Evolutionary conservation across 2,113 vertebrate genomes (phyloP).

Genomic region (Leptosomus discolor): DNA sequence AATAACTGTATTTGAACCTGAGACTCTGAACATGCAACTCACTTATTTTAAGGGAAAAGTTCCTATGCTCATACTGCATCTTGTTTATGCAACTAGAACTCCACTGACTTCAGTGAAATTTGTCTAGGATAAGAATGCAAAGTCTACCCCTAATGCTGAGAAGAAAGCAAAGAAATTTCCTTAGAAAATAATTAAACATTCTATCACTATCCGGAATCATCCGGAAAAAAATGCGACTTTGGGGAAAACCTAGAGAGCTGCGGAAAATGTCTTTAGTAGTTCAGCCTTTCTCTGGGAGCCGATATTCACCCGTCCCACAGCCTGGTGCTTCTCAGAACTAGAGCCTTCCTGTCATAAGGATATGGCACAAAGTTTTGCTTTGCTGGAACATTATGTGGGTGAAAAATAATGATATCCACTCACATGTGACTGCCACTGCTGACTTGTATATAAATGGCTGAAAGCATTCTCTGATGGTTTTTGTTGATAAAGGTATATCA

Average conservation of each 20-base stretch:
- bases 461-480: neutral
- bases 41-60: neutral
- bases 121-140: neutral
- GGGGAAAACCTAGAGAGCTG: neutral
- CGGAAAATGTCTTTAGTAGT: neutral
- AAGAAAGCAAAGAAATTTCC: neutral
- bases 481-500: neutral
- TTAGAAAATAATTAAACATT: neutral
- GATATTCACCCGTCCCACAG: neutral
- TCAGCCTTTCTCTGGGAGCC: neutral
- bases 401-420: neutral
- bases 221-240: neutral
- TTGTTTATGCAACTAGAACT: neutral
- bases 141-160: neutral
- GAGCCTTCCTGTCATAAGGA: neutral
- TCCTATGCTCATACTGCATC: neutral
- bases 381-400: neutral
- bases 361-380: rapidly evolving
- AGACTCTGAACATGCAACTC: neutral
- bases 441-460: neutral
- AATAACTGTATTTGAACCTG: neutral
- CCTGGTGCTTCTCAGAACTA: neutral
- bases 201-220: neutral
- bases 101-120: neutral
- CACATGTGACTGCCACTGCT: neutral